phyloP scores from a whole-genome alignment of 2,113 vertebrate genomes.

The Amphiprion ocellaris region DNA sequence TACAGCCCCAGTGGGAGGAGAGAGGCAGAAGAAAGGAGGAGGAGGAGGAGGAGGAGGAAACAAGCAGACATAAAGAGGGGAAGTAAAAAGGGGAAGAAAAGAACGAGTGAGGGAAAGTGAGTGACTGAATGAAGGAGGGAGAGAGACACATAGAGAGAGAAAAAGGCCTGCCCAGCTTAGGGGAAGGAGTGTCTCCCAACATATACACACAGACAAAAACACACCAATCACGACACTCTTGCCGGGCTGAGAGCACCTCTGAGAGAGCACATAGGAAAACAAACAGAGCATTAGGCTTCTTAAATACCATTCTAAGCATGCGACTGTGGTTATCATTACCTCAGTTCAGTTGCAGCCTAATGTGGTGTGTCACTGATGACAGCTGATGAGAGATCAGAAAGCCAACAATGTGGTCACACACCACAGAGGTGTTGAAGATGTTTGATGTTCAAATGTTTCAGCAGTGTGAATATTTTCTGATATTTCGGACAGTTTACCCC shows the following conservation, averaged over 20 bases:
- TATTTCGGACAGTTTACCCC: constrained; percentile 6
- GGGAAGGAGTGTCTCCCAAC: constrained; percentile 67
- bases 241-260: constrained; percentile 57
- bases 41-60: constrained; percentile 68
- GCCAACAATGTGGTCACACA: constrained; percentile 15
- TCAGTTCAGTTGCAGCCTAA: constrained; percentile 44
- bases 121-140: constrained; percentile 57
- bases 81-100: constrained; percentile 69
- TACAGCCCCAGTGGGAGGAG: constrained; percentile 66
- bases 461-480: not conserved
- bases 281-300: constrained; percentile 77
- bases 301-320: constrained; percentile 62
- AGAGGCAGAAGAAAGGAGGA: constrained; percentile 53
- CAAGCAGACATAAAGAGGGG: constrained; percentile 70
- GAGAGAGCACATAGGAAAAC: constrained; percentile 73
- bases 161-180: constrained; percentile 56
- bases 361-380: constrained; percentile 53
- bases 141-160: constrained; percentile 13
- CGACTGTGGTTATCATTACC: constrained; percentile 67
- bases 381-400: constrained; percentile 44
- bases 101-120: constrained; percentile 69
- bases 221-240: constrained; percentile 68
- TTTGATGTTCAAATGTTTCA: not conserved
- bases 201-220: constrained; percentile 55
- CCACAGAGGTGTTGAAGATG: constrained; percentile 23